Evolutionary conservation across 2,797 vertebrate species (phyloP), one percentile per base, ranked within the genome.

Genomic region (Hyperoplus lanceolatus): DNA sequence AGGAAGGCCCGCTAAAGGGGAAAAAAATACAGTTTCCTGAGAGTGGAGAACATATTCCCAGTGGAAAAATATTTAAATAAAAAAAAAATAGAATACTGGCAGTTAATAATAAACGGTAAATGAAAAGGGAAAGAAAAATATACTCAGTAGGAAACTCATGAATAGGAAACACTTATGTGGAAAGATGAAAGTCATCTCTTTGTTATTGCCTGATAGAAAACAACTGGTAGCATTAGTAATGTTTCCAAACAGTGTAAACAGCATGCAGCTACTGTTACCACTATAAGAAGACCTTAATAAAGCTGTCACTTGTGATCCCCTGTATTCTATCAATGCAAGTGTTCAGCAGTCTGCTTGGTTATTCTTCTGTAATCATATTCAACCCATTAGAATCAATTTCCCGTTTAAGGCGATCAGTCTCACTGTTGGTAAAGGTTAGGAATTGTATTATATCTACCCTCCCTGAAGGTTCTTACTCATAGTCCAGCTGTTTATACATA

Each of bases 301-400:
- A 81, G 54, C 79, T 87, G 66, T 66, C 70, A 61, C 75, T 80
- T 84, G 59, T 70, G 77, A 83, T 83, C 75, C 70, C 14, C 15
- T 53, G 59, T 43, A 42, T 68, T 69, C 4, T 73, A 63, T 84
- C 66, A 63, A 16, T 72, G 8, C 57, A 74, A 42, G 53, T 71
- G 74, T 78, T 80, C 70, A 81, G 48, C 46, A 64, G 70, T 48
- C 4, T 53, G 48, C 49, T 63, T 69, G 53, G 68, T 70, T 82
- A 67, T 80, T 86, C 59, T 77, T 79, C 43, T 81, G 21, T 58
- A 63, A 50, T 77, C 29, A 45, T 42, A 39, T 58, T 73, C 75
- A 80, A 87, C 75, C 78, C 60, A 72, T 63, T 73, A 49, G 73
- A 79, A 77, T 85, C 61, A 58, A 72, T 86, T 87, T 73, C 63